Conservation (phyloP, 1,140 invertebrate genomes). For the Adelges cooleyi region DNA sequence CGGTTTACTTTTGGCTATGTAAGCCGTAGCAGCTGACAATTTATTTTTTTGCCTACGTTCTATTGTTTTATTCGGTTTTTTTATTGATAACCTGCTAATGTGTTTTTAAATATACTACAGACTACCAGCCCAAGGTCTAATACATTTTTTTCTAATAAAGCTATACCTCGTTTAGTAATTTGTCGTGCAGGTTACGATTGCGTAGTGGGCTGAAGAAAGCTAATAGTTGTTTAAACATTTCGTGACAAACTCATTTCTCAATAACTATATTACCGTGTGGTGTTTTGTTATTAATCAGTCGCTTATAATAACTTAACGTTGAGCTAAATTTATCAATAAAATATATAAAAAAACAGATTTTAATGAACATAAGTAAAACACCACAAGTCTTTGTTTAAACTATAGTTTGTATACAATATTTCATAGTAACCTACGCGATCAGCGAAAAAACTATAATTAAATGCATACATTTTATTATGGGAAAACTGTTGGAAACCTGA, state of each 20-base stretch:
- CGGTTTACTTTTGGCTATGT: too few species aligned
- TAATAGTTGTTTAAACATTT: background rate
- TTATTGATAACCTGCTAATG: too few species aligned
- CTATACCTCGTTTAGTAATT: too few species aligned
- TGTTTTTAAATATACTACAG: too few species aligned
- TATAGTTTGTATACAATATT: background rate
- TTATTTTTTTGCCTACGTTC: too few species aligned
- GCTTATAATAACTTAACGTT: background rate
- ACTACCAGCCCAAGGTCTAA: too few species aligned
- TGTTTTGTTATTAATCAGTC: slow-evolving; percentile 15
- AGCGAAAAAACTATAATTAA: slow-evolving; percentile 5
- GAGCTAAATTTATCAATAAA: background rate
- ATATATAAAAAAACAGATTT: background rate
- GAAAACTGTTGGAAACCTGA: slow-evolving; percentile 8
- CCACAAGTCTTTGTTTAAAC: slow-evolving; percentile 3
- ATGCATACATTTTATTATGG: slow-evolving; percentile 9
- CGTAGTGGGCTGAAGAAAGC: too few species aligned
- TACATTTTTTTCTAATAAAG: too few species aligned
- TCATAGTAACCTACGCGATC: slow-evolving; percentile 6
- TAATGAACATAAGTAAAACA: background rate
- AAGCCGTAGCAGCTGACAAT: too few species aligned
- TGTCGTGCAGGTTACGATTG: too few species aligned
- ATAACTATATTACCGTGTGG: slow-evolving; percentile 4
- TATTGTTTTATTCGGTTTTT: too few species aligned
- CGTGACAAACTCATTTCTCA: slow-evolving; percentile 22